Base-by-base conservation (phyloP, 2,113 vertebrate species). In the Pycnonotus jocosus region DNA sequence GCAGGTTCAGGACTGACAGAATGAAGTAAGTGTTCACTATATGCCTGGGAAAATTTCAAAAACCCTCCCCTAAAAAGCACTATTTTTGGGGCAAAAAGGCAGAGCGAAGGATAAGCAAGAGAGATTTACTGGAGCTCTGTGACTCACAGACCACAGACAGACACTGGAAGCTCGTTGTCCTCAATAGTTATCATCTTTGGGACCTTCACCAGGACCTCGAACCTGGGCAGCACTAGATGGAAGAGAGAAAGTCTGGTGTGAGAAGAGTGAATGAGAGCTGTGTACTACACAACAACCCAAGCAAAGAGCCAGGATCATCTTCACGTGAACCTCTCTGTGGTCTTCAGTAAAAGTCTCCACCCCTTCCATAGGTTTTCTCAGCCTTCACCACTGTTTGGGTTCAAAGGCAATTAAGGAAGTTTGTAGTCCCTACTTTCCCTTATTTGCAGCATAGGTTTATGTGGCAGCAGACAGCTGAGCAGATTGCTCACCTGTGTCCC, bases 71-170 rank as follows among this genome's bases (percentile, higher is more conserved):
- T n/a, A n/a, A n/a, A n/a, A 4, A 58, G 30, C 13, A 66, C 15
- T 77, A 64, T 25, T 28, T 88, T 86, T 7, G 3, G 20, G 70
- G 33, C 9, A n/a, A 22, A 84, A 86, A 84, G 24, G 15, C 35
- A 35, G 17, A 60, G 15, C 44, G 47, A 92, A 73, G 35, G 7
- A 51, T 28, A 47, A 45, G 19, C 1, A 4, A 81, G 45, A 73
- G 24, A 80, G 47, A 68, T 90, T 73, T 58, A 72, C 28, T 84
- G 9, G 62, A 76, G 17, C 25, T 81, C 65, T 71, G 48, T 84
- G 78, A 98, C 98, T 98, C 93, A 98, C 98, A 91, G 35, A 84
- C 97, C 97, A 33, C 97, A 98, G 50, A 97, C 90, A 3, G 96
- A 94, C 47, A 98, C 90, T 21, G 93, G 87, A 82, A 98, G 2